Conservation (phyloP, 2,113 vertebrate species). For the Spilogale gracilis region DNA sequence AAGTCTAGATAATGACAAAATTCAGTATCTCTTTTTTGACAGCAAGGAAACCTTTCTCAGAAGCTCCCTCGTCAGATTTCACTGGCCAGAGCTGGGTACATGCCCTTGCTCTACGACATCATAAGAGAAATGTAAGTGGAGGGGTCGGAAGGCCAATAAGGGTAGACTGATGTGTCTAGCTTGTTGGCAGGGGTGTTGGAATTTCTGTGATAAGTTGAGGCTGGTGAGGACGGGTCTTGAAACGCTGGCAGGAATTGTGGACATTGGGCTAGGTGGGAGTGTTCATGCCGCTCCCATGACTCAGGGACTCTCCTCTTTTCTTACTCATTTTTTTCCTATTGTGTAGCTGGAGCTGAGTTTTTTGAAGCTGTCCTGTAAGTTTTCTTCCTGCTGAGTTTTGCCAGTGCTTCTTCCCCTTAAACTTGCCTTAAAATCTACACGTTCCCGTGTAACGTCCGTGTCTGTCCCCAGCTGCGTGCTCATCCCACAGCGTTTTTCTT, state of each 20-base stretch:
- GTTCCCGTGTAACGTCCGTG: not conserved
- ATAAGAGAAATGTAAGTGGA: not conserved
- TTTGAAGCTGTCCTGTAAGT: not conserved
- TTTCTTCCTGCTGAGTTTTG: not conserved
- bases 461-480: not conserved
- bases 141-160: not conserved
- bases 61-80: not conserved
- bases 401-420: not conserved
- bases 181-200: not conserved
- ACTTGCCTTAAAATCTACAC: not conserved
- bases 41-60: not conserved
- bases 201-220: not conserved
- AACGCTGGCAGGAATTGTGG: not conserved
- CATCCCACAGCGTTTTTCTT: not conserved
- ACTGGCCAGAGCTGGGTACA: not conserved
- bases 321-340: not conserved
- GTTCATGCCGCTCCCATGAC: accelerated
- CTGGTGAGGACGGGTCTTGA: not conserved
- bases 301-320: not conserved
- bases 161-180: not conserved
- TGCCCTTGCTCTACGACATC: not conserved
- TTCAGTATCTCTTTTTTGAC: not conserved
- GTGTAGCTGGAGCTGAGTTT: not conserved
- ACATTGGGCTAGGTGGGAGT: not conserved
- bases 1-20: not conserved